Percentiles rank a stretch among this genome's conserved stretches.
Conservation (phyloP, 1,140 invertebrate species). For the Odontomachus brunneus region DNA sequence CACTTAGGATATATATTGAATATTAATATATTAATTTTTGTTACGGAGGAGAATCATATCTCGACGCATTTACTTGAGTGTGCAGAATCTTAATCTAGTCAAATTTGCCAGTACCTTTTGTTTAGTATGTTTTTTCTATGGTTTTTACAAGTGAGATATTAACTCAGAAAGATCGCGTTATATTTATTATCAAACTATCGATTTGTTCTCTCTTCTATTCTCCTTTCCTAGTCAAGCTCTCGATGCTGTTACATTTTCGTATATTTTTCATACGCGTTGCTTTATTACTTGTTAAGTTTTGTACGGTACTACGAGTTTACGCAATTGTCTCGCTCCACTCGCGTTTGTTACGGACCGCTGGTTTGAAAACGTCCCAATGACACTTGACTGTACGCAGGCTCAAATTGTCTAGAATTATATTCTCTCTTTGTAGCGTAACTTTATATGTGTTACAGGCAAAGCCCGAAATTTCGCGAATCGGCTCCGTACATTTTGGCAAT, state of each 20-base stretch:
- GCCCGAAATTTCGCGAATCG: no score
- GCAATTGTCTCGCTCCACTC: conserved; percentile 38
- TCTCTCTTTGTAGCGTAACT: background rate
- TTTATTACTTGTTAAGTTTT: conserved; percentile 71
- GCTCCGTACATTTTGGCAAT: no score
- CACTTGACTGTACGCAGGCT: background rate
- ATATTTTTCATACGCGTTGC: conserved; percentile 50
- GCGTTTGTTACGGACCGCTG: conserved; percentile 10
- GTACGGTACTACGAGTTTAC: conserved; percentile 54
- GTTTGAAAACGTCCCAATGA: conserved; percentile 12
- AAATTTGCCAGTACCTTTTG: conserved; percentile 55
- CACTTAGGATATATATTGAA: conserved; percentile 33
- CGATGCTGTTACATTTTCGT: conserved; percentile 56
- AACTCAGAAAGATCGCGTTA: background rate
- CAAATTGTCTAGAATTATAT: conserved; percentile 2
- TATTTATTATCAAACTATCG: conserved; percentile 60
- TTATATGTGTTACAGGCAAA: background rate
- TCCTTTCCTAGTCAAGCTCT: conserved; percentile 66
- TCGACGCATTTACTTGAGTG: conserved; percentile 60
- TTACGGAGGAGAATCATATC: conserved; percentile 19
- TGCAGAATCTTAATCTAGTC: conserved; percentile 73
- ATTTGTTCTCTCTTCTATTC: background rate
- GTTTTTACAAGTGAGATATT: conserved; percentile 33
- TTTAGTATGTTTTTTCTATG: conserved; percentile 50
- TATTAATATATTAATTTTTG: conserved; percentile 7